phyloP scores from a whole-genome alignment of 2,797 vertebrate species.

The Megalops cyprinoides region DNA sequence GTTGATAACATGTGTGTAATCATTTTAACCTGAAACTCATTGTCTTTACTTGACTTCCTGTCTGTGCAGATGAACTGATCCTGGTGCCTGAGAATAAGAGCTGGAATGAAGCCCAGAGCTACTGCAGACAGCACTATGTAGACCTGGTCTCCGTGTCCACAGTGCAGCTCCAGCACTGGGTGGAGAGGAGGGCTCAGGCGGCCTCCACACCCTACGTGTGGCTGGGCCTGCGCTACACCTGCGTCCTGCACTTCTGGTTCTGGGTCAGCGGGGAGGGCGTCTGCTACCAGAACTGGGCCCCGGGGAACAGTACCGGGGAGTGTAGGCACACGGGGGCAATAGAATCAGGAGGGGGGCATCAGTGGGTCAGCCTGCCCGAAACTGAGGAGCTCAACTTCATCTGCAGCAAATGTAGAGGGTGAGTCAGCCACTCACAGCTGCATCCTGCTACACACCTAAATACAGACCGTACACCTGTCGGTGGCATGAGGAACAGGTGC shows the following conservation, averaged over 20 bases:
- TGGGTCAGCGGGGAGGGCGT: slow-evolving; percentile 30
- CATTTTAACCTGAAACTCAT: not conserved
- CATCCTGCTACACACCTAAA: too few species aligned
- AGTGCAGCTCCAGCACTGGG: slow-evolving; percentile 2
- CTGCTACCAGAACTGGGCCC: slow-evolving; percentile 41
- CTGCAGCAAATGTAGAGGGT: not conserved
- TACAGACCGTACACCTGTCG: too few species aligned
- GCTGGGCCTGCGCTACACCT: slow-evolving; percentile 39
- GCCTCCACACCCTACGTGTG: slow-evolving; percentile 25
- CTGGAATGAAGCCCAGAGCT: slow-evolving; percentile 15
- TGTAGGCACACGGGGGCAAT: slow-evolving; percentile 21
- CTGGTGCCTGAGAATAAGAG: slow-evolving; percentile 6
- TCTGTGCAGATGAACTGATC: slow-evolving; percentile 17
- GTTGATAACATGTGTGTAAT: not conserved
- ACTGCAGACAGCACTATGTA: slow-evolving; percentile 7
- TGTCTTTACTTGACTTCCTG: not conserved
- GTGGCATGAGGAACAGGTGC: too few species aligned
- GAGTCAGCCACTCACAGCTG: not conserved
- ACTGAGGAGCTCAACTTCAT: slow-evolving; percentile 29
- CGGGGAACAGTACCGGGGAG: slow-evolving; percentile 16
- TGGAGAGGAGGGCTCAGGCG: not conserved
- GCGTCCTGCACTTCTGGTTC: slow-evolving; percentile 32
- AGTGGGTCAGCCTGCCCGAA: not conserved
- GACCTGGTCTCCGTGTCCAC: slow-evolving; percentile 30
- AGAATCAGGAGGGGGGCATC: not conserved